A percentile compares a stretch with the other conserved stretches of the same genome.
phyloP scores from a whole-genome alignment of 2,797 vertebrate species.

The Lophius americanus region DNA sequence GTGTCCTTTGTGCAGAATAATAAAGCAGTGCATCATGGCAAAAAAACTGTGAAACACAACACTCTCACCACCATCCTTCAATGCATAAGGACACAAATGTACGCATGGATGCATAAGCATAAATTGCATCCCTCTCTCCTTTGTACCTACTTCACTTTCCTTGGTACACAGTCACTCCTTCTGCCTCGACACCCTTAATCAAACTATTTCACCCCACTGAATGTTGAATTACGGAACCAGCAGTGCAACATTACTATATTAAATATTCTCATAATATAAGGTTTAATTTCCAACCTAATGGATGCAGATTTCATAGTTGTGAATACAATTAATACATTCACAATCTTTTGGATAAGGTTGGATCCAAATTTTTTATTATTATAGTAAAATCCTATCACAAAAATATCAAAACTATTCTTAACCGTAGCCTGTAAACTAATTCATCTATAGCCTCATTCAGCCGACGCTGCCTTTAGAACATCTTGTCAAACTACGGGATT shows the following conservation, averaged over 20 bases:
- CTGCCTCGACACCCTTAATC: slow-evolving; percentile 53
- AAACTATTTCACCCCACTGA: slow-evolving; percentile 49
- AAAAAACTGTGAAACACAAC: slow-evolving; percentile 85
- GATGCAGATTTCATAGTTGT: not conserved
- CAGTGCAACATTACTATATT: slow-evolving; percentile 7
- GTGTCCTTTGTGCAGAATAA: slow-evolving; percentile 85
- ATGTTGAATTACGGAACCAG: slow-evolving; percentile 23
- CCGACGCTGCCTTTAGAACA: not conserved
- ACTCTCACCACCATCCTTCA: slow-evolving; percentile 73
- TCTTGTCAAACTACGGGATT: not conserved
- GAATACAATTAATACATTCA: not conserved
- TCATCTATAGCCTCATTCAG: not conserved
- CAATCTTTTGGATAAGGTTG: not conserved
- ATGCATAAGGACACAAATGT: slow-evolving; percentile 24
- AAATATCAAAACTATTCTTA: not conserved
- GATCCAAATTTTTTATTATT: not conserved
- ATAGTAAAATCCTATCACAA: not conserved
- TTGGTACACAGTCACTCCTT: slow-evolving; percentile 53
- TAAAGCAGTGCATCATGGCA: slow-evolving; percentile 85
- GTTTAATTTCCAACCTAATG: not conserved
- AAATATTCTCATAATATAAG: not conserved
- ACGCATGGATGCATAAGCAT: slow-evolving; percentile 32
- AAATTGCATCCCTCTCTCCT: slow-evolving; percentile 55
- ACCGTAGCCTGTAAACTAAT: not conserved
- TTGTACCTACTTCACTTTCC: slow-evolving; percentile 64